Conservation (phyloP, 2,888 invertebrate genomes). For the Octonoba sinensis region DNA sequence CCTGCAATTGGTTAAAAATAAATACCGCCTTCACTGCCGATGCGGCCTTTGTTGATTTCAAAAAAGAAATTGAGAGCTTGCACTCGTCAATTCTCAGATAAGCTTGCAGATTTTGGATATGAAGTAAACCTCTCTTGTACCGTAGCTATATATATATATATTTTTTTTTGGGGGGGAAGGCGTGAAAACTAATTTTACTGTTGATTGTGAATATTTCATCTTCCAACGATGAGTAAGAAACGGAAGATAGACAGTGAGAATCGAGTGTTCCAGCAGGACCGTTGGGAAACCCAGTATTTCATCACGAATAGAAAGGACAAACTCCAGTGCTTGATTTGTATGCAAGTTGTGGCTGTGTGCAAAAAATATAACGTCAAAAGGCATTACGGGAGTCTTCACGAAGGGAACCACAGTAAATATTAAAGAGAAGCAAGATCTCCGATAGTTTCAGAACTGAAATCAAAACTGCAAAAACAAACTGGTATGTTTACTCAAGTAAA, state of each 20-base stretch:
- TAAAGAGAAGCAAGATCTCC: not conserved
- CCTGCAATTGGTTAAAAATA: not conserved
- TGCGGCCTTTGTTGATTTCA: not conserved
- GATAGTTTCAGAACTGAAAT: not conserved
- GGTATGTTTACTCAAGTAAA: no score
- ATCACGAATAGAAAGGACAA: conserved; percentile 17
- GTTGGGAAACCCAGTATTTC: conserved; percentile 23
- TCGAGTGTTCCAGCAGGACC: conserved; percentile 3
- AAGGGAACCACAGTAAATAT: conserved; percentile 4
- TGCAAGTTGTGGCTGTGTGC: not conserved
- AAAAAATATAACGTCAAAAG: conserved; percentile 8
- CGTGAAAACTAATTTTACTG: not conserved
- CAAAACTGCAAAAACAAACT: conserved; percentile 1
- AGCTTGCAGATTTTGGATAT: conserved; percentile 1
- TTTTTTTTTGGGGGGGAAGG: not conserved
- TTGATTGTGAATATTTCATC: no score
- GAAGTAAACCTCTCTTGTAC: not conserved
- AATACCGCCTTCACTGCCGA: not conserved
- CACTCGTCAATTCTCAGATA: not conserved
- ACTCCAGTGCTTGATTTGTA: conserved; percentile 13
- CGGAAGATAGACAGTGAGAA: conserved; percentile 12
- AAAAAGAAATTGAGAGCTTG: not conserved
- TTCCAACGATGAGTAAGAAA: not conserved
- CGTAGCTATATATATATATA: no score
- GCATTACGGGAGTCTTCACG: not conserved